A percentile compares a stretch with the other conserved stretches of the same genome.
Evolutionary conservation across 2,797 vertebrate genomes (phyloP).

Genomic region (Novumbra hubbsi): DNA sequence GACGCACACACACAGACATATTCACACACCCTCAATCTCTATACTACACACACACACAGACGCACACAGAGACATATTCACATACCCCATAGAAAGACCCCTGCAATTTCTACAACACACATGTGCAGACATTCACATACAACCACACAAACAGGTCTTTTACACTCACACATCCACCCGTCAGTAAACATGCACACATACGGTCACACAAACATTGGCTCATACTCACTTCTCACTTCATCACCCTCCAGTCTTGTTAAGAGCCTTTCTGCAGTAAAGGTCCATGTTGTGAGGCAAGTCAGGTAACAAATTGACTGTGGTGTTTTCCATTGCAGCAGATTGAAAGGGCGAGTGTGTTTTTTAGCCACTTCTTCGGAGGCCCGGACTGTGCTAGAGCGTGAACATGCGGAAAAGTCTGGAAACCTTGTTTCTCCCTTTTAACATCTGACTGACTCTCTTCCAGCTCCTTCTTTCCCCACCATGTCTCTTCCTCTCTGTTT

Average conservation of each 20-base stretch:
- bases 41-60: constrained; percentile 3
- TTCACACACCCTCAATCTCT: background rate
- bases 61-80: background rate
- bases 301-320: constrained; percentile 63
- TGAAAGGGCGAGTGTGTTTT: constrained; percentile 49
- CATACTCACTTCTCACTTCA: constrained; percentile 61
- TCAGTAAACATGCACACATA: background rate
- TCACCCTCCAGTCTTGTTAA: constrained; percentile 63
- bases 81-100: background rate
- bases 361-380: constrained; percentile 39
- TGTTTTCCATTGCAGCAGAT: constrained; percentile 50
- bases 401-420: constrained; percentile 47
- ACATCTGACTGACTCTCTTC: background rate
- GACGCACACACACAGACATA: background rate
- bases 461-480: background rate
- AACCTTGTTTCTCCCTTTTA: constrained; percentile 27
- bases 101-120: constrained; percentile 15
- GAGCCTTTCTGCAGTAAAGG: constrained; percentile 57
- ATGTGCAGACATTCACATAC: background rate
- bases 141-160: background rate
- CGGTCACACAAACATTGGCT: background rate
- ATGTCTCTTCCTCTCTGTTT: background rate
- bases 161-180: background rate
- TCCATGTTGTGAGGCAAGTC: constrained; percentile 44
- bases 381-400: constrained; percentile 35